Percentiles rank a stretch among this genome's conserved stretches.
Conservation (phyloP, 1,140 invertebrate species). For the Elymnias hypermnestra region DNA sequence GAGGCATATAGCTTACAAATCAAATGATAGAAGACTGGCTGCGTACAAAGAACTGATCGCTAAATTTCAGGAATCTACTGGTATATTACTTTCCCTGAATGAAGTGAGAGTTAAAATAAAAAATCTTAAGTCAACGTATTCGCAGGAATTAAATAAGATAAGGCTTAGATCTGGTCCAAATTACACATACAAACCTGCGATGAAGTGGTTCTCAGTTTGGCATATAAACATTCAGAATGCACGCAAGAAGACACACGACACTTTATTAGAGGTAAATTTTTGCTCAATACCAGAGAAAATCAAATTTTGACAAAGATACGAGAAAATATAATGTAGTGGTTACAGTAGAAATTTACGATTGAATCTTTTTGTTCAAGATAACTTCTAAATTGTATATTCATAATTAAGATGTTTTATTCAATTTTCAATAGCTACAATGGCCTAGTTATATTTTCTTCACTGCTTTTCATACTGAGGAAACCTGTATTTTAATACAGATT, state of each 20-base stretch:
- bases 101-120: slow-evolving; percentile 68
- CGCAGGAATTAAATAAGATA: slow-evolving; percentile 65
- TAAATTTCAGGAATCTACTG: slow-evolving; percentile 46
- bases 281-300: too few relatives aligned
- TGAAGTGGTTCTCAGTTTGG: slow-evolving; percentile 59
- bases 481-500: too few relatives aligned
- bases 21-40: slow-evolving; percentile 40
- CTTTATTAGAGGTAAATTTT: slow-evolving; percentile 6
- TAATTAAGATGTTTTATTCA: too few relatives aligned
- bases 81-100: slow-evolving; percentile 36
- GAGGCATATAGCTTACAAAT: slow-evolving; percentile 46
- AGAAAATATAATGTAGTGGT: too few relatives aligned
- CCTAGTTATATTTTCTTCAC: too few relatives aligned
- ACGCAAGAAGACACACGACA: neutral
- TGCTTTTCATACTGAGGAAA: too few relatives aligned
- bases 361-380: too few relatives aligned
- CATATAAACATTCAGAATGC: slow-evolving; percentile 23
- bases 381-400: too few relatives aligned
- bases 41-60: slow-evolving; percentile 49
- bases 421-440: too few relatives aligned
- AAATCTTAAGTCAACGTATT: slow-evolving; percentile 61
- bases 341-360: too few relatives aligned
- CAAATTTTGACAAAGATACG: too few relatives aligned
- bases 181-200: slow-evolving; percentile 38
- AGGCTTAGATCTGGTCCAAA: slow-evolving; percentile 33